A percentile compares a stretch with the other conserved stretches of the same genome.
Conservation (phyloP, 1,140 invertebrate species). For the Hyposmocoma kahamanoa region DNA sequence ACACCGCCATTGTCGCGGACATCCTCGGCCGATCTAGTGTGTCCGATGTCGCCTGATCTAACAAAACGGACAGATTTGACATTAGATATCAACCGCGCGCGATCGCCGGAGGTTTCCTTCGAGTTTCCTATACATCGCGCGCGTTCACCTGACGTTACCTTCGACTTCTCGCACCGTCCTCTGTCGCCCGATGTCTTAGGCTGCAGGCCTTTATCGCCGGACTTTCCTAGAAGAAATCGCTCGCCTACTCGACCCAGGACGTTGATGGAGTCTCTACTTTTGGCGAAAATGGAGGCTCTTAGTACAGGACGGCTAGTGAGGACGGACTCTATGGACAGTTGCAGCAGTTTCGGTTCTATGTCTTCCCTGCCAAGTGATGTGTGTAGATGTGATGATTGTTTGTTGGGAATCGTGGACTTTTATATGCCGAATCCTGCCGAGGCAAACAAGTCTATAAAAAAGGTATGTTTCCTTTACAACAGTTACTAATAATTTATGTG, state of each 20-base stretch:
- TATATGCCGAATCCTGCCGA: constrained; percentile 78
- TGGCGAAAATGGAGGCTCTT: constrained; percentile 83
- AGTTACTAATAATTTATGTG: too few relatives aligned
- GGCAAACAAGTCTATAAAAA: constrained; percentile 74
- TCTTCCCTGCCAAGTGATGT: constrained; percentile 81
- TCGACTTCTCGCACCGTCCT: constrained; percentile 21
- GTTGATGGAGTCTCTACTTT: constrained; percentile 84
- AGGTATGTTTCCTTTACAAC: too few relatives aligned
- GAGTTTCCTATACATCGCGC: too few relatives aligned
- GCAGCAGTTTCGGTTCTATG: constrained; percentile 81
- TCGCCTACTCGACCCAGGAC: constrained; percentile 76
- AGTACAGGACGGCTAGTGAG: constrained; percentile 75
- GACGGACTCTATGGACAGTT: constrained; percentile 85
- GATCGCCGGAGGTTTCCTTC: constrained; percentile 23
- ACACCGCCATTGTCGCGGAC: constrained; percentile 58
- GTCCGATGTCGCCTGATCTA: constrained; percentile 30
- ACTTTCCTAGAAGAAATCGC: constrained; percentile 51
- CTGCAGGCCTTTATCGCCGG: constrained; percentile 39
- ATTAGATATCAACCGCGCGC: constrained; percentile 23
- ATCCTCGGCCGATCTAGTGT: constrained; percentile 32
- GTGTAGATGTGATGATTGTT: constrained; percentile 87
- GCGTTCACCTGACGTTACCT: constrained; percentile 29
- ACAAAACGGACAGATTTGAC: constrained; percentile 27
- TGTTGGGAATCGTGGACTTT: constrained; percentile 85
- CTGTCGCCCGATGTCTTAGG: constrained; percentile 31